Percentiles rank a stretch among this genome's conserved stretches.
phyloP scores from a whole-genome alignment of 2,113 vertebrate genomes.

The Spheniscus mendiculus region DNA sequence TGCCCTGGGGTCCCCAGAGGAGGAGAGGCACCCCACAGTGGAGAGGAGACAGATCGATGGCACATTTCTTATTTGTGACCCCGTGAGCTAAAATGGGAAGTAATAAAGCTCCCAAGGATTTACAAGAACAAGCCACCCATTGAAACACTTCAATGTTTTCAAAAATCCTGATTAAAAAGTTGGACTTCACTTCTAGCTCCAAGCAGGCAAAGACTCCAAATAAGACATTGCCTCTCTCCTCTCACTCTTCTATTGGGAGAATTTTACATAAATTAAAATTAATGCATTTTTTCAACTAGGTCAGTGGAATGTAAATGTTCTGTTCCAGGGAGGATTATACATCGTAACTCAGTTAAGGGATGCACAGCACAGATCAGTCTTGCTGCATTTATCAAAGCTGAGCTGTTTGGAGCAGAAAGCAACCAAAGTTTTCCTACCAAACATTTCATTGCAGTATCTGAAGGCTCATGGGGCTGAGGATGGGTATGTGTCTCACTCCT shows the following conservation, averaged over 20 bases:
- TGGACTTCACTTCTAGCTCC: slow-evolving; percentile 40
- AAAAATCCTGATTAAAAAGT: slow-evolving; percentile 39
- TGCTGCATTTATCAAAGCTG: slow-evolving; percentile 41
- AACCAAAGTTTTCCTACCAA: neutral
- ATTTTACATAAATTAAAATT: slow-evolving; percentile 72
- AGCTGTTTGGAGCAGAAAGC: slow-evolving; percentile 11
- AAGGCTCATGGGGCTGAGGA: neutral
- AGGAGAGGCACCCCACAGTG: neutral
- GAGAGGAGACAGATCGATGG: neutral
- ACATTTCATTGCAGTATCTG: neutral
- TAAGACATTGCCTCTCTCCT: neutral
- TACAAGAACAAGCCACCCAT: neutral
- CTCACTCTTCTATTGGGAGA: slow-evolving; percentile 12
- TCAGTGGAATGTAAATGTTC: slow-evolving; percentile 71
- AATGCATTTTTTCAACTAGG: slow-evolving; percentile 70
- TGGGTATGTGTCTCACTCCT: neutral
- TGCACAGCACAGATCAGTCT: slow-evolving; percentile 10
- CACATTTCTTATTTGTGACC: neutral
- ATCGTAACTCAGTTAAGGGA: slow-evolving; percentile 45
- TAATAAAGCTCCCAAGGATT: slow-evolving; percentile 17
- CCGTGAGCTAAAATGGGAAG: neutral
- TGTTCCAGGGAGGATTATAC: slow-evolving; percentile 58
- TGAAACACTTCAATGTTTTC: neutral
- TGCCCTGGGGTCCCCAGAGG: neutral
- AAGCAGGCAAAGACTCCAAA: slow-evolving; percentile 25